Base-by-base conservation (phyloP, 2,888 invertebrate species). In the Ethmia dodecea region DNA sequence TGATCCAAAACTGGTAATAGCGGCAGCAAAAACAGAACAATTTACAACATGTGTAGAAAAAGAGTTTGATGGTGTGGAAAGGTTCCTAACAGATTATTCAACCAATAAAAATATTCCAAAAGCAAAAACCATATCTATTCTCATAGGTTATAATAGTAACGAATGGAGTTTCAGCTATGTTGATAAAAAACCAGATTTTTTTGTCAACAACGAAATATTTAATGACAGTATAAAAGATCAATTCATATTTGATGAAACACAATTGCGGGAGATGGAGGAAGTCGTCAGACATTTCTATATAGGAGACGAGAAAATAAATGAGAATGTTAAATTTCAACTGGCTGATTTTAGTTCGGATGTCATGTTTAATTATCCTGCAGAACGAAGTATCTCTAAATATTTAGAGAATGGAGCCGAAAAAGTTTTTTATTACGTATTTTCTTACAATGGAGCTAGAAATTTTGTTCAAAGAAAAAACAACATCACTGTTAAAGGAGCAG, bases 381-480 rank as follows among this genome's bases (percentile, higher is more conserved):
- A 64, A 10, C 56, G 67, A 41, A 60, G 52, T 33, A 50, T 76
- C 1, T 37, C 40, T 3, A 64, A 55, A 28, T 71, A 52, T 42
- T 31, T 66, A 2, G 46, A 54, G 1, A 57, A 45, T 30, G 49
- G 44, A 6, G 62, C 57, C 1, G 42, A 45, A 0, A 37, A 53
- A 4, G 56, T 77, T n/a, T 79, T 52, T 33, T 62, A 64, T 11
- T 79, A 77, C 12, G 40, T 72, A 42, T 79, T 80, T 49, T 52
- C 66, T 0, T 75, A 75, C 16, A 43, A 37, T 5, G 73, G 77
- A n/a, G 57, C 37, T 3, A 51, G 60, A 33, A 73, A 62, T 43
- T 45, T 38, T n/a, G 25, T 38, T 0, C 61, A 55, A 42, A 31
- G 26, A 0, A 25, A 13, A 2, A 4, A 13, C 9, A 69, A 60